These are phyloP conservation scores for Solen grandis DNA, from an alignment of 1,140 invertebrate genomes.

Conservation along the genomic window DNA sequence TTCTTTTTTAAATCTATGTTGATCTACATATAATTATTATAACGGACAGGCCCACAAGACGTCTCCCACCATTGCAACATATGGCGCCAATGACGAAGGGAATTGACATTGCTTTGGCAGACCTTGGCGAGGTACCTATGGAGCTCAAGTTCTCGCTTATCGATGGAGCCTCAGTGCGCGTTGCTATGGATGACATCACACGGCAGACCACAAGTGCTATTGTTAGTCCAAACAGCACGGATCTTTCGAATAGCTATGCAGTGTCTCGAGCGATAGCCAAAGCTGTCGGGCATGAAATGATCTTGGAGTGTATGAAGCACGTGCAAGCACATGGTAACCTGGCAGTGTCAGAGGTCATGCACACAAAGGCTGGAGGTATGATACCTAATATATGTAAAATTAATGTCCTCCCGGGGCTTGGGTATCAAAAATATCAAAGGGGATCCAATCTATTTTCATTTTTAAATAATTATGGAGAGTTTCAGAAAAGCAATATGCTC, in stretches of 20 bases:
- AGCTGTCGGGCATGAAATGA: slow-evolving; percentile 42
- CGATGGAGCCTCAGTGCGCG: slow-evolving; percentile 30
- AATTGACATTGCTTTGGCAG: slow-evolving; percentile 41
- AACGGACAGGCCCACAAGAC: too few species aligned
- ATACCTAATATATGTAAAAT: too few species aligned
- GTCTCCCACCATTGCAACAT: too few species aligned
- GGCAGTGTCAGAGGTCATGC: slow-evolving; percentile 53
- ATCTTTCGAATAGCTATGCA: slow-evolving; percentile 46
- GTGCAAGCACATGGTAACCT: slow-evolving; percentile 53
- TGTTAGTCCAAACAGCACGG: slow-evolving; percentile 50
- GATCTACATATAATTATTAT: too few species aligned
- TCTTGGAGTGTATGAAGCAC: slow-evolving; percentile 55
- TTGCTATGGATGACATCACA: slow-evolving; percentile 57
- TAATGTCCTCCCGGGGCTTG: too few species aligned
- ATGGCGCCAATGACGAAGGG: slow-evolving; percentile 45
- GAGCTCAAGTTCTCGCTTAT: slow-evolving; percentile 41
- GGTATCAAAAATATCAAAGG: too few species aligned
- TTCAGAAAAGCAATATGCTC: too few species aligned
- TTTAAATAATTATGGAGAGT: too few species aligned
- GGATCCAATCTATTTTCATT: too few species aligned
- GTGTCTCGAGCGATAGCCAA: slow-evolving; percentile 54
- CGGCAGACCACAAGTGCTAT: slow-evolving; percentile 59
- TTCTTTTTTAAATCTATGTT: too few species aligned
- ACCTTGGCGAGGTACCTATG: slow-evolving; percentile 55
- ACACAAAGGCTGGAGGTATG: slow-evolving; percentile 62